Conservation (phyloP, 2,888 invertebrate genomes). For the Odontomyia ornata region DNA sequence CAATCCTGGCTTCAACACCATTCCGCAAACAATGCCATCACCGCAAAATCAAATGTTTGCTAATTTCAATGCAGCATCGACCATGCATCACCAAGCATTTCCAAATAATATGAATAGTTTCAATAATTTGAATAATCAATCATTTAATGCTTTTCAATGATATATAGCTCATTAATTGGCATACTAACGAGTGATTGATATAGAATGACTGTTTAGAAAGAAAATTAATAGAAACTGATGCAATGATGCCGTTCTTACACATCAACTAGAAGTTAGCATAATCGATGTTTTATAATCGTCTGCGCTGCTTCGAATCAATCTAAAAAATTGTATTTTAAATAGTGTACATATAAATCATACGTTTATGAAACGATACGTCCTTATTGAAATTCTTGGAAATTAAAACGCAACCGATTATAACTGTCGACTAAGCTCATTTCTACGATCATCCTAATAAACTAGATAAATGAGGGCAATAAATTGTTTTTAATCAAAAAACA, state of each 20-base stretch:
- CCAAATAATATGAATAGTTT: slow-evolving; percentile 54
- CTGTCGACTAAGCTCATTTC: slow-evolving; percentile 10
- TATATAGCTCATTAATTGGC: slow-evolving; percentile 56
- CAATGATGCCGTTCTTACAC: not conserved
- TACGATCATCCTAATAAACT: not conserved
- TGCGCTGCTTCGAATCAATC: not conserved
- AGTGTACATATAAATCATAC: not conserved
- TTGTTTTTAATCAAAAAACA: not conserved
- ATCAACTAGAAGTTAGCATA: not conserved
- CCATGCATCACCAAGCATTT: slow-evolving; percentile 53
- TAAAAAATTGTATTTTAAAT: not conserved
- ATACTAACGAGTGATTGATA: not conserved
- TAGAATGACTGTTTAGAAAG: not conserved
- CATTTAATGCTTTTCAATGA: slow-evolving; percentile 64
- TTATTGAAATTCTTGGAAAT: not conserved
- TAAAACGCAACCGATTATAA: not conserved
- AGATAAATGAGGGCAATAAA: slow-evolving; percentile 29
- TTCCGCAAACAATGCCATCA: slow-evolving; percentile 42
- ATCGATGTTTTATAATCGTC: not conserved
- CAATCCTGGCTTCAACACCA: slow-evolving; percentile 53
- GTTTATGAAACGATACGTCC: not conserved
- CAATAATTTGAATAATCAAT: slow-evolving; percentile 56
- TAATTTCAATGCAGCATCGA: slow-evolving; percentile 56
- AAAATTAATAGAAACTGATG: slow-evolving; percentile 1
- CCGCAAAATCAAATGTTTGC: slow-evolving; percentile 59